Conservation (phyloP, 2,888 invertebrate genomes). For the Coecobrya sp. region DNA sequence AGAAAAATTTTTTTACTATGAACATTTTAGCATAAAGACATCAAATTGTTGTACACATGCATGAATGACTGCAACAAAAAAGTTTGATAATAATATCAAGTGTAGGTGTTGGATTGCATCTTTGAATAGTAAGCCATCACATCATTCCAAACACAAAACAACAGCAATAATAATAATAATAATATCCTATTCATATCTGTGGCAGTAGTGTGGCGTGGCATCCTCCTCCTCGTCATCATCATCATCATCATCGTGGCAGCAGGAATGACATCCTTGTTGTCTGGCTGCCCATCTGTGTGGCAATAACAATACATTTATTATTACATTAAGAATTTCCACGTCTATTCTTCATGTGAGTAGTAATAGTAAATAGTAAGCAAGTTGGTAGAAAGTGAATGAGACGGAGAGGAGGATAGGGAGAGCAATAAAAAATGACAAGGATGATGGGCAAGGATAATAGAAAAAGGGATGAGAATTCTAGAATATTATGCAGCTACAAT, state of each 20-base stretch:
- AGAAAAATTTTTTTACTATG: no score
- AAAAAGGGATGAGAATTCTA: neutral
- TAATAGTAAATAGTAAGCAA: neutral
- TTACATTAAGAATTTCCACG: no score
- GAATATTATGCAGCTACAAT: neutral
- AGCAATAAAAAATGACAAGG: slow-evolving; percentile 57
- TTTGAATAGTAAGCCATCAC: no score
- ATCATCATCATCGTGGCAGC: neutral
- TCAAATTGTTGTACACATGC: neutral
- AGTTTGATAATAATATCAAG: neutral
- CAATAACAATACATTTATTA: neutral
- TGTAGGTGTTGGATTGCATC: neutral
- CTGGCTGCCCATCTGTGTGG: neutral
- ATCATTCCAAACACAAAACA: neutral
- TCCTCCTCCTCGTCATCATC: neutral
- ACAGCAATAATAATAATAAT: neutral
- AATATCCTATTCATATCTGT: neutral
- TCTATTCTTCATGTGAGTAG: neutral
- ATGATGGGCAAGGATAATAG: neutral
- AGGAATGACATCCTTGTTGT: slow-evolving; percentile 21
- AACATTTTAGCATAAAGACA: neutral
- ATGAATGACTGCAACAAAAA: no score
- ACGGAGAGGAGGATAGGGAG: neutral
- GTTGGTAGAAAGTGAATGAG: neutral
- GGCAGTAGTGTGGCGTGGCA: no score